phyloP scores from a whole-genome alignment of 1,140 invertebrate genomes.

The Diabrotica undecimpunctata region DNA sequence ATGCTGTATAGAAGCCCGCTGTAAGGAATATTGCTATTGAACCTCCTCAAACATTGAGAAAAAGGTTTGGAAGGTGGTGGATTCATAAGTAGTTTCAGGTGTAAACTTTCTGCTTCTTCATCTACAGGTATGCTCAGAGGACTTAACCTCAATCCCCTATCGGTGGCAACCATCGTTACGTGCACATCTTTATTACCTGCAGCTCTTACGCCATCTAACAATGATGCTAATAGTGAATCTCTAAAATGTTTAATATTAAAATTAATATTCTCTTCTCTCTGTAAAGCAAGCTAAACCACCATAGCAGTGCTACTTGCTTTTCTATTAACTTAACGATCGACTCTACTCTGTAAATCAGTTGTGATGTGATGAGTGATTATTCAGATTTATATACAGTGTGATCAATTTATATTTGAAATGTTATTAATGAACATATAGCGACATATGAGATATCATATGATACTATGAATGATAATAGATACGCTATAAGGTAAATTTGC shows the following conservation, averaged over 20 bases:
- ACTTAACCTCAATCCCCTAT: constrained; percentile 81
- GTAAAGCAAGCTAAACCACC: no score
- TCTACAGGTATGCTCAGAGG: constrained; percentile 85
- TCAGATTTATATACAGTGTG: no score
- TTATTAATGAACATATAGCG: no score
- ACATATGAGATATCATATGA: no score
- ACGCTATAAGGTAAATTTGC: no score
- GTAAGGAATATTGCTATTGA: constrained; percentile 97
- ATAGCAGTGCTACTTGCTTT: no score
- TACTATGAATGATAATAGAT: no score
- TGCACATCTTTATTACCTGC: constrained; percentile 97
- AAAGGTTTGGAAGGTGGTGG: constrained; percentile 55
- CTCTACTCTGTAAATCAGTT: no score
- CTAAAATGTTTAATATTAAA: constrained; percentile 49
- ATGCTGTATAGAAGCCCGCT: constrained; percentile 94
- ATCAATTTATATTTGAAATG: no score
- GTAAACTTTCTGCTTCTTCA: constrained; percentile 90
- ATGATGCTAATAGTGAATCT: constrained; percentile 90
- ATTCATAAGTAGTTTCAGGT: constrained; percentile 75
- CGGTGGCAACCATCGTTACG: constrained; percentile 80
- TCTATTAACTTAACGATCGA: no score
- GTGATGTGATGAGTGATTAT: no score
- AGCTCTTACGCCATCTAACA: constrained; percentile 92
- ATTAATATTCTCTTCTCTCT: no score
- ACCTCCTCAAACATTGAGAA: constrained; percentile 79